Conservation (phyloP, 2,888 invertebrate species). For the Noctua fimbriata region DNA sequence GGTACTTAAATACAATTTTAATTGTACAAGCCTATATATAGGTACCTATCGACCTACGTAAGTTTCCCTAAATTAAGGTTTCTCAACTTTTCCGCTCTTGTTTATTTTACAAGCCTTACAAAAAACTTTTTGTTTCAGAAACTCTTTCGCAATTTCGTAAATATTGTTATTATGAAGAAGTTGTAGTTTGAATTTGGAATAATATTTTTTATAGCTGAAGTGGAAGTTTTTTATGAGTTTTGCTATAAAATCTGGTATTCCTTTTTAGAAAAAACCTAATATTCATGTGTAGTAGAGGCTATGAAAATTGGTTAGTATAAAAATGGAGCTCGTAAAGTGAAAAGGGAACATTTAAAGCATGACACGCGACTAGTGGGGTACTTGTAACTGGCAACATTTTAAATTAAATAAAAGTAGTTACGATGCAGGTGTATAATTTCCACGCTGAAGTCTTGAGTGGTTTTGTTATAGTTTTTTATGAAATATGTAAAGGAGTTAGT, state of each 20-base stretch:
- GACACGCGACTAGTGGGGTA: conserved; percentile 60
- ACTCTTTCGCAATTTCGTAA: conserved; percentile 46
- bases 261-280: conserved; percentile 57
- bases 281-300: conserved; percentile 65
- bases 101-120: conserved; percentile 42
- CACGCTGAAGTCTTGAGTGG: conserved; percentile 31
- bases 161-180: conserved; percentile 43
- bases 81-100: conserved; percentile 27
- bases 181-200: conserved; percentile 49
- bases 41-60: neutral
- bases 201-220: conserved; percentile 48
- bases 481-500: conserved; percentile 1
- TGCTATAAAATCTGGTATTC: conserved; percentile 55
- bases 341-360: conserved; percentile 60
- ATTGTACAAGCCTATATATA: conserved; percentile 11
- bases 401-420: conserved; percentile 45
- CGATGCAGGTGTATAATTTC: conserved; percentile 43
- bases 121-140: conserved; percentile 33
- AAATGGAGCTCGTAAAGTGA: conserved; percentile 65
- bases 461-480: conserved; percentile 17
- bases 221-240: conserved; percentile 59
- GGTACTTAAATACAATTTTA: conserved; percentile 12
- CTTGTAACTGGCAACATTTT: conserved; percentile 55
- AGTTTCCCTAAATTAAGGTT: conserved; percentile 36
- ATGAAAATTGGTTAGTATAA: conserved; percentile 67